Evolutionary conservation across 2,888 invertebrate genomes (phyloP), one percentile per base, ranked within the genome.

Genomic region (Neocrepidodera transversa): DNA sequence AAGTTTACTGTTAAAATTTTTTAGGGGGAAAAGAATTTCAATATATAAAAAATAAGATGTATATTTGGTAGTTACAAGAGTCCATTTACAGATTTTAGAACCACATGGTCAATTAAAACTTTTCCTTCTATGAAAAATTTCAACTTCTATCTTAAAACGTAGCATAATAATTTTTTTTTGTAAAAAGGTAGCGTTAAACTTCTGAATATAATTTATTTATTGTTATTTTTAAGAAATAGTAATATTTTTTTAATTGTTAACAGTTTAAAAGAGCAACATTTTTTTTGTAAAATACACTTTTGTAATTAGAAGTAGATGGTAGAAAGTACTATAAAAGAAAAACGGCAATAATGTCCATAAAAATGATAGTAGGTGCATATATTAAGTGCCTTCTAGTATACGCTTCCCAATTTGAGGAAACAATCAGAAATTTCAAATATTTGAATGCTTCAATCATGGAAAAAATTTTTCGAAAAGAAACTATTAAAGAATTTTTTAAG

Each of bases 181-280:
- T 64, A 64, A 55, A 64, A 64, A 64, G 59, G 59, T 64, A 64
- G 64, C 23, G 62, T 64, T 64, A 53, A 32, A 58, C 52, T 60
- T 49, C 55, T 60, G 55, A 57, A 62, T 60, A 60, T 64, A 58
- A 64, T 64, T 64, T 64, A 64, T 64, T 64, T 64, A 64, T 64
- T 64, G 64, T 64, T 64, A 64, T 62, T 62, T 64, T 58, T 64
- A 64, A 64, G 64, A 60, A 48, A 64, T 64, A 62, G 62, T 62
- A 62, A 64, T 64, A 64, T 64, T 64, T 64, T 64, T 64, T 64
- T 64, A 64, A 64, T 58, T 64, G 64, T 64, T 64, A 57, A 51
- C 58, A 52, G 42, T 61, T 58, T 48, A 45, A 52, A 60, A 40
- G 50, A 48, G 55, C 58, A 50, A 51, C 40, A 40, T 30, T 61